Percentiles rank a stretch among this genome's conserved stretches.
Conservation (phyloP, 2,797 vertebrate species). For the Prionace glauca region DNA sequence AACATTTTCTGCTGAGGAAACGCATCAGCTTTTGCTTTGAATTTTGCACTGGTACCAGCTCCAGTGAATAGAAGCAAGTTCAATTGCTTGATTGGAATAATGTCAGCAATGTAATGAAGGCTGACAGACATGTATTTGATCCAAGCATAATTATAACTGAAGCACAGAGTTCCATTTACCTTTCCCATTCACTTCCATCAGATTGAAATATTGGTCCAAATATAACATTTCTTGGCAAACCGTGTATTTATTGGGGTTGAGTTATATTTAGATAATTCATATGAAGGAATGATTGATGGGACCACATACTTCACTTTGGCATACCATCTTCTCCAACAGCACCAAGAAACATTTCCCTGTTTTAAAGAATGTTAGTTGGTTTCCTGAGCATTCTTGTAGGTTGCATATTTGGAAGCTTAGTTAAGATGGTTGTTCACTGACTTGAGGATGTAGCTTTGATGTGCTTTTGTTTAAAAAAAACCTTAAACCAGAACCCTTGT, state of each 20-base stretch:
- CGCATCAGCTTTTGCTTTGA: not conserved
- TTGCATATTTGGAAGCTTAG: not conserved
- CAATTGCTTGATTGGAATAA: not conserved
- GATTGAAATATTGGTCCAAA: not conserved
- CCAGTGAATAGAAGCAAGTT: not conserved
- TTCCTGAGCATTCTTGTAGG: not conserved
- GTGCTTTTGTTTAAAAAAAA: not conserved
- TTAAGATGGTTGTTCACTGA: not conserved
- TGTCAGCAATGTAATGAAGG: not conserved
- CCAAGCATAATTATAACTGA: not conserved
- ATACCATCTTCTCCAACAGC: not conserved
- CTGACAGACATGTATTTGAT: not conserved
- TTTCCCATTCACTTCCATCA: not conserved
- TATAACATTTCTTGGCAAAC: slow-evolving; percentile 8
- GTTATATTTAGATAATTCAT: slow-evolving; percentile 12
- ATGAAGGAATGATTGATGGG: not conserved
- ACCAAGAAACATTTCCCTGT: not conserved
- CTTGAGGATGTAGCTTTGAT: not conserved
- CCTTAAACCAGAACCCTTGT: not conserved
- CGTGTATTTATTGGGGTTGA: not conserved
- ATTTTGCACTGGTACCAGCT: not conserved
- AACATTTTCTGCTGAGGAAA: not conserved
- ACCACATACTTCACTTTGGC: slow-evolving; percentile 6
- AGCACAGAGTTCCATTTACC: not conserved
- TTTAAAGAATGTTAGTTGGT: not conserved